phyloP scores from a whole-genome alignment of 1,140 invertebrate genomes.

The Drosophila quadrilineata region DNA sequence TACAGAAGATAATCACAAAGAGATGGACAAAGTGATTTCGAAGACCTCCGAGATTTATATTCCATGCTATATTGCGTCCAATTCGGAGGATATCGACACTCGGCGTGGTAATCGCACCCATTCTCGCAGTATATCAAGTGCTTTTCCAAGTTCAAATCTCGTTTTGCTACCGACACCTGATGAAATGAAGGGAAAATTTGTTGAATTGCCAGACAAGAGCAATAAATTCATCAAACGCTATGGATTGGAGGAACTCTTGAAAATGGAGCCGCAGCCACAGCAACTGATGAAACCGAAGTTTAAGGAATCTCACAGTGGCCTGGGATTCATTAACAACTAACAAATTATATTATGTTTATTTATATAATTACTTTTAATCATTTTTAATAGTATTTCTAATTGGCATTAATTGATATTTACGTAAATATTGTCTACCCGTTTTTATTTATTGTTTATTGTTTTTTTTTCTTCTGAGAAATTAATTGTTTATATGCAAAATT shows the following conservation, averaged over 20 bases:
- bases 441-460: too few relatives aligned
- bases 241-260: conserved; percentile 39
- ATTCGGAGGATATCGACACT: background rate
- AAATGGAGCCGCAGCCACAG: conserved; percentile 39
- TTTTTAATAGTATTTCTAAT: too few relatives aligned
- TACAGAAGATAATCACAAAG: too few relatives aligned
- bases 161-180: background rate
- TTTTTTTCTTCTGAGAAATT: too few relatives aligned
- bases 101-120: conserved; percentile 42
- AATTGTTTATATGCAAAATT: too few relatives aligned
- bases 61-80: conserved; percentile 19
- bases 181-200: background rate
- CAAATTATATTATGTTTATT: background rate
- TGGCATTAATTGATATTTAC: background rate
- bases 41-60: conserved; percentile 11
- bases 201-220: background rate
- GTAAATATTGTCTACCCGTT: background rate
- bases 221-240: conserved; percentile 29
- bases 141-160: conserved; percentile 7
- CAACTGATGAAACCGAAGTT: conserved; percentile 27
- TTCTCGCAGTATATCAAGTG: conserved; percentile 21
- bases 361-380: too few relatives aligned
- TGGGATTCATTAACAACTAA: conserved; percentile 33
- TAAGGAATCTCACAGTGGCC: background rate
- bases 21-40: too few relatives aligned